These are phyloP conservation scores for Pseudachorutes palmiensis DNA, from an alignment of 1,140 invertebrate species.

Conservation along the genomic window DNA sequence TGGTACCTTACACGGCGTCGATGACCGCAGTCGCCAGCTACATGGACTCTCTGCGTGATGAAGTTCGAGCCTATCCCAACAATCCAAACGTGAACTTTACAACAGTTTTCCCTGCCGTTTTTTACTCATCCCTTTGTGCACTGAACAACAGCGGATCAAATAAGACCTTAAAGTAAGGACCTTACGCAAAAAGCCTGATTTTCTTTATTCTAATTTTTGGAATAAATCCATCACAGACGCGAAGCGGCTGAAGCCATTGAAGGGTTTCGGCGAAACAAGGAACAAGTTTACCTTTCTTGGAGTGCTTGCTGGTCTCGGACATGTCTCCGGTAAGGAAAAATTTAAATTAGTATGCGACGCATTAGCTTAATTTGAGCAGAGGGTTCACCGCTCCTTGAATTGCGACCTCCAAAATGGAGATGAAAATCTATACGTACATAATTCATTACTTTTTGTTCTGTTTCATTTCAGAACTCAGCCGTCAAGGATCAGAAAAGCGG, in stretches of 20 bases:
- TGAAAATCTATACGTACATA: no score
- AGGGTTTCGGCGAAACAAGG: slow-evolving; percentile 24
- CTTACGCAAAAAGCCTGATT: not conserved
- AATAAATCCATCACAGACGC: not conserved
- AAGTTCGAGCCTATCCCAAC: slow-evolving; percentile 51
- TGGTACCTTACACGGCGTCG: slow-evolving; percentile 73
- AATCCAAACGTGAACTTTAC: slow-evolving; percentile 63
- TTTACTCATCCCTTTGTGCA: slow-evolving; percentile 72
- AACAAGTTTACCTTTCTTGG: slow-evolving; percentile 26
- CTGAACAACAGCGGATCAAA: slow-evolving; percentile 45
- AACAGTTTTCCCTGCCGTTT: slow-evolving; percentile 69
- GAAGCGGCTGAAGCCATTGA: slow-evolving; percentile 19
- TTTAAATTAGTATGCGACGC: no score
- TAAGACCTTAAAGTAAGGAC: slow-evolving; percentile 19
- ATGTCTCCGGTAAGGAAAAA: not conserved
- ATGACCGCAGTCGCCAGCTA: slow-evolving; percentile 65
- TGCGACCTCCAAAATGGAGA: not conserved
- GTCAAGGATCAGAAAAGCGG: no score
- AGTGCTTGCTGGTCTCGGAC: not conserved
- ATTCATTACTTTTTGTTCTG: no score
- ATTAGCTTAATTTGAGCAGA: no score
- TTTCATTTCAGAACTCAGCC: no score
- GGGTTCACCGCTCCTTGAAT: not conserved
- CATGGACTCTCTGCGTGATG: slow-evolving; percentile 56
- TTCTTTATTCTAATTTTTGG: not conserved